phyloP scores from a whole-genome alignment of 2,797 vertebrate genomes.

The Aythya fuligula region DNA sequence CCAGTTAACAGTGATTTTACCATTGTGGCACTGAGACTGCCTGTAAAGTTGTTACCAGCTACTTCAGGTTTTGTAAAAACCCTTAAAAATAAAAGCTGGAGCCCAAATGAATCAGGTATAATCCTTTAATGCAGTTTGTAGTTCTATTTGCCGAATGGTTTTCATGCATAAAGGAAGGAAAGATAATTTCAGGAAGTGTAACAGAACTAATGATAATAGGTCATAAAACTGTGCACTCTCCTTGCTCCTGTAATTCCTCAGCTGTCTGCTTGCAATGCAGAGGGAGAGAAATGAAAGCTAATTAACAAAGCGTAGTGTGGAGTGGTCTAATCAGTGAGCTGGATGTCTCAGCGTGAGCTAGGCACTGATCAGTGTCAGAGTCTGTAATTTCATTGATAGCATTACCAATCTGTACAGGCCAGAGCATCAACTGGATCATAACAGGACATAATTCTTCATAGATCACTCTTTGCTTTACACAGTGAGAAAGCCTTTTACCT shows the following conservation, averaged over 20 bases:
- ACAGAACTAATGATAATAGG: background rate
- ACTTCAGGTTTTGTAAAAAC: slow-evolving; percentile 6
- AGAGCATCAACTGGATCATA: background rate
- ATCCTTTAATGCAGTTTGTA: background rate
- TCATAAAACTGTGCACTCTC: background rate
- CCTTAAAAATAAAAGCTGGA: slow-evolving; percentile 1
- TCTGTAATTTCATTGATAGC: background rate
- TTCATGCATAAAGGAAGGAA: background rate
- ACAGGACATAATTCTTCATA: background rate
- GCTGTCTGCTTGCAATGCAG: background rate
- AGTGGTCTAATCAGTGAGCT: slow-evolving; percentile 6
- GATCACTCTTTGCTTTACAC: background rate
- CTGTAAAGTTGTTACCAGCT: background rate
- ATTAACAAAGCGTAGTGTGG: background rate
- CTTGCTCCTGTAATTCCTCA: background rate
- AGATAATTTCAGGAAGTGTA: slow-evolving; percentile 15
- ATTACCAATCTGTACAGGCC: background rate
- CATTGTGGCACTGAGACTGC: background rate
- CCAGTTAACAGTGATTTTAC: background rate
- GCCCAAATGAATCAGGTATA: background rate
- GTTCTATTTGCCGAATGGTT: background rate
- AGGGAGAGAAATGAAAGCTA: slow-evolving; percentile 7
- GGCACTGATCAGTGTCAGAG: background rate
- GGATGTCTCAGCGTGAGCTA: background rate
- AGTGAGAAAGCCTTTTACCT: background rate